phyloP scores from a whole-genome alignment of 2,888 invertebrate species.

The Rotaria sp. region DNA sequence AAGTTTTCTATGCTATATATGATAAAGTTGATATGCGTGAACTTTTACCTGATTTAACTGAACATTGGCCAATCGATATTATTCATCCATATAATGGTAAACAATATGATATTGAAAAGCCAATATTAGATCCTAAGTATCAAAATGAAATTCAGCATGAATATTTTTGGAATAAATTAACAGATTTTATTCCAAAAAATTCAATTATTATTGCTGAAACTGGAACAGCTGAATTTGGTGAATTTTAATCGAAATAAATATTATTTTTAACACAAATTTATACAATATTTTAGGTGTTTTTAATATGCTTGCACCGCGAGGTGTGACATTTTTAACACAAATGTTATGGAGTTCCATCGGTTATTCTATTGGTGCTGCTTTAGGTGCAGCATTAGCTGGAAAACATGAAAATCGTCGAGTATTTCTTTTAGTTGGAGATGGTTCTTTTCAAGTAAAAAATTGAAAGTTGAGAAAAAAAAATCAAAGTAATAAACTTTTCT shows the following conservation, averaged over 20 bases:
- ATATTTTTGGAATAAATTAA: constrained; percentile 10
- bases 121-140: neutral
- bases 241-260: neutral
- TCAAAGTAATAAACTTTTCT: too few species aligned
- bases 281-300: neutral
- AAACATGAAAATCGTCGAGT: constrained; percentile 21
- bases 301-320: neutral
- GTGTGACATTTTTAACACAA: neutral
- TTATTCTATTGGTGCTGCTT: constrained; percentile 3
- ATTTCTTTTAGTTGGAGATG: neutral
- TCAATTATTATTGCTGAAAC: constrained; percentile 15
- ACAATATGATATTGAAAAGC: neutral
- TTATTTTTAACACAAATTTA: neutral
- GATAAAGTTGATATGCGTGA: constrained; percentile 27
- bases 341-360: constrained; percentile 25
- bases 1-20: neutral
- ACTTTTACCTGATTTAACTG: constrained; percentile 8
- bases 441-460: neutral
- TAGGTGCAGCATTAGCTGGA: constrained; percentile 18
- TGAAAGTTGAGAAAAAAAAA: neutral
- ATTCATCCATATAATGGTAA: neutral
- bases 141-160: neutral
- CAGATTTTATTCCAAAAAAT: constrained; percentile 9
- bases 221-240: constrained; percentile 20
- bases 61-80: neutral